A percentile compares a stretch with the other conserved stretches of the same genome.
These are phyloP conservation scores for Drosophila virilis DNA, from an alignment of 1,140 invertebrate species.

Conservation along the genomic window DNA sequence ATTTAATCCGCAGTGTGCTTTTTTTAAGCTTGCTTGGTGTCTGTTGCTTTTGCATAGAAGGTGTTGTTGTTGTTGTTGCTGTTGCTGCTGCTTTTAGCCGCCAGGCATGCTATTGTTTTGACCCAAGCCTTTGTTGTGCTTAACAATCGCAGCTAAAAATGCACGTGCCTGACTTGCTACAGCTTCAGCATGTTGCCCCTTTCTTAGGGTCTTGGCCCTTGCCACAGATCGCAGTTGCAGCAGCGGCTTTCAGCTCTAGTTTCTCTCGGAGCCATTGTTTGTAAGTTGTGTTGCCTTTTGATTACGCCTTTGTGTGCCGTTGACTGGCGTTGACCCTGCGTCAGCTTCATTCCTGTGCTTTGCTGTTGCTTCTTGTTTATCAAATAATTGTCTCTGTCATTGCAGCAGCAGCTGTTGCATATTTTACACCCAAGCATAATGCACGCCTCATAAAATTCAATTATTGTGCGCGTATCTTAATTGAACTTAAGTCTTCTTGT, in stretches of 20 bases:
- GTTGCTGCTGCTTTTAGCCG: constrained; percentile 40
- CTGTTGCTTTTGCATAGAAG: constrained; percentile 52
- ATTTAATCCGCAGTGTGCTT: too few relatives aligned
- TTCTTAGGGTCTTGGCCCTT: constrained; percentile 33
- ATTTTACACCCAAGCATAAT: constrained; percentile 2
- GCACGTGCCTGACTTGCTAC: constrained; percentile 56
- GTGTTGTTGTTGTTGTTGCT: constrained; percentile 27
- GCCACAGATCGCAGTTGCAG: constrained; percentile 32
- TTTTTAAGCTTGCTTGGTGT: constrained; percentile 26
- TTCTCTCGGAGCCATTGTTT: constrained; percentile 7
- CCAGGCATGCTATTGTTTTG: constrained; percentile 45
- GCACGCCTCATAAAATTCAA: not conserved
- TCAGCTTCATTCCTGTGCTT: not conserved
- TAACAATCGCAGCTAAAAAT: constrained; percentile 51
- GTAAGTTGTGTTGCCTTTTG: constrained; percentile 14
- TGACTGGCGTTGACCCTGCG: constrained; percentile 11
- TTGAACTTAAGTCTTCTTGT: not conserved
- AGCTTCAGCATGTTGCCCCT: constrained; percentile 42
- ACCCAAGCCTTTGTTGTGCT: constrained; percentile 64
- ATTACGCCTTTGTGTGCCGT: constrained; percentile 5
- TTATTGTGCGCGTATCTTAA: not conserved
- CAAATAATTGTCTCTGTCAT: constrained; percentile 26
- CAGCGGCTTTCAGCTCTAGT: not conserved
- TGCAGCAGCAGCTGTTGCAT: constrained; percentile 4
- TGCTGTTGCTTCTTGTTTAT: constrained; percentile 17